phyloP scores from a whole-genome alignment of 2,888 invertebrate genomes.

The Drosophila testacea region DNA sequence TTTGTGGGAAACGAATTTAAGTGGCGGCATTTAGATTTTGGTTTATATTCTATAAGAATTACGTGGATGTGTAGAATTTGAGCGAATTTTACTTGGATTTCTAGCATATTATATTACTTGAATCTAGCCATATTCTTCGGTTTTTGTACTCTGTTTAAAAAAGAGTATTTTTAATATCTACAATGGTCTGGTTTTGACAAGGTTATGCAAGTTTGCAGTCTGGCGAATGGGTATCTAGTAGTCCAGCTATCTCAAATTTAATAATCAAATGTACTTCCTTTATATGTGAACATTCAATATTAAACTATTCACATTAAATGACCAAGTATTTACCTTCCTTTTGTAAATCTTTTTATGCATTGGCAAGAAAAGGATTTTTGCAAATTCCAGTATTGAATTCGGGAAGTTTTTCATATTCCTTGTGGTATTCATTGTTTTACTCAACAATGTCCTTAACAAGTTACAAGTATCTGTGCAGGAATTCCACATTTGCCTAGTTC shows the following conservation, averaged over 20 bases:
- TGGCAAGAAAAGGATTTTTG: background rate
- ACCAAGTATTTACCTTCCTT: background rate
- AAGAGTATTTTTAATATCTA: background rate
- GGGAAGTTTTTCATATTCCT: background rate
- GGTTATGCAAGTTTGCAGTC: too few relatives aligned
- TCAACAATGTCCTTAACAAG: background rate
- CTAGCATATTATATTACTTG: slow-evolving; percentile 2
- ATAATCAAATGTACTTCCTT: too few relatives aligned
- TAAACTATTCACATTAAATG: slow-evolving; percentile 3
- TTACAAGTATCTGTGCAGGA: slow-evolving; percentile 2
- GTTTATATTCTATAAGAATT: background rate
- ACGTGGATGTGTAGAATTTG: background rate
- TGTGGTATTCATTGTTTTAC: background rate
- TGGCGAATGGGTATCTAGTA: background rate
- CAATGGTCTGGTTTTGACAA: too few relatives aligned
- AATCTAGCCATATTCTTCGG: background rate
- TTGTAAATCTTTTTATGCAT: background rate
- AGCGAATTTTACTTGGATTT: background rate
- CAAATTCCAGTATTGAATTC: background rate
- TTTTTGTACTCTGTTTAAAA: background rate
- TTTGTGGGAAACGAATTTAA: slow-evolving; percentile 1
- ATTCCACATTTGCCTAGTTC: slow-evolving; percentile 15
- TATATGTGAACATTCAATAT: background rate
- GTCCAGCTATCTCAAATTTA: background rate
- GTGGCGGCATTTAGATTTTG: background rate